phyloP scores from a whole-genome alignment of 1,140 invertebrate genomes.

The Brachionus sp. region DNA sequence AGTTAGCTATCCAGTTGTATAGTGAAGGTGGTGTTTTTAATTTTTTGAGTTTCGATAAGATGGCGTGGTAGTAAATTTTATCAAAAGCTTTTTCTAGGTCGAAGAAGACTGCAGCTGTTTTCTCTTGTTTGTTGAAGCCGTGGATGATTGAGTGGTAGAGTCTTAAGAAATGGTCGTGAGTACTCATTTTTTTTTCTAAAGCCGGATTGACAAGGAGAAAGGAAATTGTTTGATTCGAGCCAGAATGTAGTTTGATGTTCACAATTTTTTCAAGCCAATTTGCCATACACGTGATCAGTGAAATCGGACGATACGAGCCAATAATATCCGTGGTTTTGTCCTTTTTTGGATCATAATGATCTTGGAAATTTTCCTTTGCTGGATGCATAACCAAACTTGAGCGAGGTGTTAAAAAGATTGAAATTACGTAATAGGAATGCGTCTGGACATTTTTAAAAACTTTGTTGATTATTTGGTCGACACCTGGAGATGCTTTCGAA shows the following conservation, averaged over 20 bases:
- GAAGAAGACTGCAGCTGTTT: background rate
- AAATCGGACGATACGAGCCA: slow-evolving; percentile 45
- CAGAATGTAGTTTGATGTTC: background rate
- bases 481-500: background rate
- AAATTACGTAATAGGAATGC: background rate
- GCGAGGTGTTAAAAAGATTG: background rate
- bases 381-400: background rate
- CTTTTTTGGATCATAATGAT: slow-evolving; percentile 46
- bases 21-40: background rate
- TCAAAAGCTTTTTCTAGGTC: slow-evolving; percentile 38
- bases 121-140: background rate
- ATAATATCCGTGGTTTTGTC: slow-evolving; percentile 26
- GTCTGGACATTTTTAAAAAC: background rate
- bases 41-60: background rate
- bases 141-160: background rate
- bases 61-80: background rate
- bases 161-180: background rate
- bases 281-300: slow-evolving; percentile 33
- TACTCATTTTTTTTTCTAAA: slow-evolving; percentile 30
- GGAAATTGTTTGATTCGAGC: slow-evolving; percentile 22
- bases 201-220: background rate
- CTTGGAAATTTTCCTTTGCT: background rate
- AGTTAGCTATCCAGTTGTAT: background rate
- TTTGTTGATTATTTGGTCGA: background rate
- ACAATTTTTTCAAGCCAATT: slow-evolving; percentile 47